phyloP scores from a whole-genome alignment of 2,113 vertebrate species.

The Strix uralensis region DNA sequence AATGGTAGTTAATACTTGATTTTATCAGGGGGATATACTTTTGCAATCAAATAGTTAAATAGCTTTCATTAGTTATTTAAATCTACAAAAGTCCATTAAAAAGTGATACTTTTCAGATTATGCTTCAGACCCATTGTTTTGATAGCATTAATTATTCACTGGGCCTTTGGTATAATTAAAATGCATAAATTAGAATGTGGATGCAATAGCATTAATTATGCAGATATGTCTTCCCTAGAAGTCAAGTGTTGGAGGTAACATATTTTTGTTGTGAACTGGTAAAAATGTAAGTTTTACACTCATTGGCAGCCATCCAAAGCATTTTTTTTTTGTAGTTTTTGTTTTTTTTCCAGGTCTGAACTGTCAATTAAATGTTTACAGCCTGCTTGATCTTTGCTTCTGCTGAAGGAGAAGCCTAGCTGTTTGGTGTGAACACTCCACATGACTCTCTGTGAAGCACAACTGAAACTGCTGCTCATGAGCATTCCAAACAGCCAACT shows the following conservation, averaged over 20 bases:
- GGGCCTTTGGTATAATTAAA: constrained; percentile 48
- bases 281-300: constrained; percentile 28
- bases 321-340: neutral
- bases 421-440: neutral
- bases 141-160: constrained; percentile 51
- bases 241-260: neutral
- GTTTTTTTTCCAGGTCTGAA: neutral
- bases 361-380: constrained; percentile 43
- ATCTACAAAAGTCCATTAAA: constrained; percentile 17
- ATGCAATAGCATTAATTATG: constrained; percentile 40
- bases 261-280: constrained; percentile 10
- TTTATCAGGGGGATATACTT: neutral
- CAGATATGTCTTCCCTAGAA: constrained; percentile 9
- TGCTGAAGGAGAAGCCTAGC: constrained; percentile 10
- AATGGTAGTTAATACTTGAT: neutral
- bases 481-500: constrained; percentile 8
- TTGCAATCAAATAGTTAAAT: constrained; percentile 40
- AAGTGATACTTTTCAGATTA: constrained; percentile 38
- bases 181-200: constrained; percentile 49
- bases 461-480: neutral
- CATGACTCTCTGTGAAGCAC: constrained; percentile 13
- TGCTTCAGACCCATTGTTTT: constrained; percentile 37
- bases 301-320: neutral
- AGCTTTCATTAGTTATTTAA: constrained; percentile 46
- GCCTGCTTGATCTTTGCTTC: constrained; percentile 2